These are phyloP conservation scores for Circaetus gallicus DNA, from an alignment of 2,113 vertebrate genomes.

Conservation along the genomic window DNA sequence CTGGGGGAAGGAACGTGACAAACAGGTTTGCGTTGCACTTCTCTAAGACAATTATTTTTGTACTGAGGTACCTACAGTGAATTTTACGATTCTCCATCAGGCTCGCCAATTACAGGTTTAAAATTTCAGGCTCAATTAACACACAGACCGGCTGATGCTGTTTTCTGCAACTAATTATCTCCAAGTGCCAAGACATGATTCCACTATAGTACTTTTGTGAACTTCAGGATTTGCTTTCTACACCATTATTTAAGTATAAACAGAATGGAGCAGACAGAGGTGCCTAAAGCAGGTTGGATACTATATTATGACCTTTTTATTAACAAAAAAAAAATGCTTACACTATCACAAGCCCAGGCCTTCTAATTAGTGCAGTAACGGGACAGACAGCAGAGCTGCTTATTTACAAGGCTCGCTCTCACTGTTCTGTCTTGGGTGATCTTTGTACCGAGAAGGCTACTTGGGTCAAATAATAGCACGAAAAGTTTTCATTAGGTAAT, in stretches of 20 bases:
- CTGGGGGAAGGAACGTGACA: background rate
- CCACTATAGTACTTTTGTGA: background rate
- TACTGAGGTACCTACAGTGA: background rate
- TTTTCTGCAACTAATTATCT: constrained; percentile 31
- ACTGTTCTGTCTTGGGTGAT: background rate
- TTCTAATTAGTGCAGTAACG: background rate
- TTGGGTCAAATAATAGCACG: background rate
- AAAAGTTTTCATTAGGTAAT: background rate
- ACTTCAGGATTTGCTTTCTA: constrained; percentile 7
- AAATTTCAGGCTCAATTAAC: constrained; percentile 50
- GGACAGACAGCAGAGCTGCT: background rate
- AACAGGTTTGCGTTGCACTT: background rate
- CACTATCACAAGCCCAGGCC: background rate
- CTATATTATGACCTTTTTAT: constrained; percentile 8
- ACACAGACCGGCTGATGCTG: background rate
- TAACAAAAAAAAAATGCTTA: background rate
- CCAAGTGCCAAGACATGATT: background rate
- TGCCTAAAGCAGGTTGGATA: background rate
- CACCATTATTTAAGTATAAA: background rate
- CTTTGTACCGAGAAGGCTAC: background rate
- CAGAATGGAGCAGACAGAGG: background rate
- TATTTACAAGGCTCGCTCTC: background rate
- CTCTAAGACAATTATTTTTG: background rate
- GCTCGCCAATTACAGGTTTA: background rate
- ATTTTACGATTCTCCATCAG: background rate